These are phyloP conservation scores for Stegophylla sp. DNA, from an alignment of 2,888 invertebrate species.

Conservation along the genomic window DNA sequence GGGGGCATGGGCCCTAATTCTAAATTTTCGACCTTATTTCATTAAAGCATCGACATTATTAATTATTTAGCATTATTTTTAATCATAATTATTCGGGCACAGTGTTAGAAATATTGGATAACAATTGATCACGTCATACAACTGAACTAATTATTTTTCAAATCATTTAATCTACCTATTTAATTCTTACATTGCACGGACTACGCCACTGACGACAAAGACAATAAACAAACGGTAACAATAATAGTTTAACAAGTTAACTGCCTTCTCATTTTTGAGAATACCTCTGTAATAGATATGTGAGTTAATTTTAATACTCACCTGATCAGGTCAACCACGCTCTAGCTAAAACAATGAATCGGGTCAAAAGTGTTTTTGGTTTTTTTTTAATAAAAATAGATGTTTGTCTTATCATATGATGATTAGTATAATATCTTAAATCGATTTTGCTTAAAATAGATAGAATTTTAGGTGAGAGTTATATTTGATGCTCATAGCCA, in stretches of 20 bases:
- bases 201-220: too few species aligned
- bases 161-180: too few species aligned
- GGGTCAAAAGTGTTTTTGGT: not conserved
- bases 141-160: too few species aligned
- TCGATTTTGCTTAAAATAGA: not conserved
- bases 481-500: not conserved
- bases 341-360: not conserved
- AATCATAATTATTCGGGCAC: too few species aligned
- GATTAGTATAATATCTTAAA: not conserved
- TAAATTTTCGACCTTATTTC: too few species aligned
- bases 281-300: conserved; percentile 11
- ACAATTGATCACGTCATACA: too few species aligned
- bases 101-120: too few species aligned
- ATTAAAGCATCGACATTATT: too few species aligned
- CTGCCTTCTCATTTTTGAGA: not conserved
- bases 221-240: too few species aligned
- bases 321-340: not conserved
- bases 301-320: conserved; percentile 19
- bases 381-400: not conserved
- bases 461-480: not conserved
- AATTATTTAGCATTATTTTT: too few species aligned
- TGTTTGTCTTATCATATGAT: not conserved
- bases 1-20: too few species aligned
- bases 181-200: too few species aligned
- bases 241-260: conserved; percentile 7